Conservation (phyloP, 2,888 invertebrate species). For the Limnephilus marmoratus region DNA sequence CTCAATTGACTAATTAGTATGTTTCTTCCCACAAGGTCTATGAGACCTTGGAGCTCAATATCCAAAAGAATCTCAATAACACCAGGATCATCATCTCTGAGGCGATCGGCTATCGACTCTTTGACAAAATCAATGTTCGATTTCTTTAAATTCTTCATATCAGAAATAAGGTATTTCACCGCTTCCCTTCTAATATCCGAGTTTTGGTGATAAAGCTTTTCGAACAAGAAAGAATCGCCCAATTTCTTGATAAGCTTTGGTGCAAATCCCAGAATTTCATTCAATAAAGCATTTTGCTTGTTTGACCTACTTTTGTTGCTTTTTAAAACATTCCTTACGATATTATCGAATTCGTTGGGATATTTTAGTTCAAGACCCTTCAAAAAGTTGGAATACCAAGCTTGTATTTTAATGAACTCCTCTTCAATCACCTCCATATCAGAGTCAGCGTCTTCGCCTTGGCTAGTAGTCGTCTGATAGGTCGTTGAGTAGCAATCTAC, state of each 20-base stretch:
- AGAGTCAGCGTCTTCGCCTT: constrained; percentile 68
- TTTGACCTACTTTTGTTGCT: constrained; percentile 70
- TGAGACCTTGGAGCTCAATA: constrained; percentile 71
- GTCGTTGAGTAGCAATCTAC: constrained; percentile 71
- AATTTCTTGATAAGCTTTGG: constrained; percentile 77
- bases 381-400: constrained; percentile 78
- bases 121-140: constrained; percentile 80
- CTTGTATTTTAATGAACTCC: constrained; percentile 71
- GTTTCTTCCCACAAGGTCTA: constrained; percentile 73
- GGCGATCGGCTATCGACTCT: constrained; percentile 80
- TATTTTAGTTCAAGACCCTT: constrained; percentile 83
- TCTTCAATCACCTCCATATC: constrained; percentile 68
- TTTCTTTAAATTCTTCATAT: constrained; percentile 74
- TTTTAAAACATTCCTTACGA: constrained; percentile 79
- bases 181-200: constrained; percentile 82
- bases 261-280: constrained; percentile 76
- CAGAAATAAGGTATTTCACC: constrained; percentile 80
- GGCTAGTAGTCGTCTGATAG: constrained; percentile 60
- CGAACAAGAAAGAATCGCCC: constrained; percentile 78
- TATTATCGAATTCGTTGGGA: constrained; percentile 83
- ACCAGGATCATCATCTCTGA: constrained; percentile 81
- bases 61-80: constrained; percentile 79
- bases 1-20: constrained; percentile 75
- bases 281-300: constrained; percentile 71
- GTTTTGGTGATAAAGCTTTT: constrained; percentile 85